Base-by-base conservation (phyloP, 2,888 invertebrate genomes). In the Lasius fuliginosus region DNA sequence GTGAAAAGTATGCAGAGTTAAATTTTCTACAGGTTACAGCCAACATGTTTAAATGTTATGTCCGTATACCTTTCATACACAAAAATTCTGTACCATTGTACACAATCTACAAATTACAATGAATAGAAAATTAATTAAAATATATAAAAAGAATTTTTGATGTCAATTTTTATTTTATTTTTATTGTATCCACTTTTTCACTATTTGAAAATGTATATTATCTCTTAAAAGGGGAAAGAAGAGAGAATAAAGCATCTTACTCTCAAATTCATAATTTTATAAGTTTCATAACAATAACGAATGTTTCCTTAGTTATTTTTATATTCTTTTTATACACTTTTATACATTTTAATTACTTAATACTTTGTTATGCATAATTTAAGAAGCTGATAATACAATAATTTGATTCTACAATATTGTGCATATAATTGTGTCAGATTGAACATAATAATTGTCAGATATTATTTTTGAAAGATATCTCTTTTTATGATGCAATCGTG, bases 1-100 rank as follows among this genome's bases (percentile, higher is more conserved):
- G 18, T 82, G 18, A 75, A 85, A 69, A 79, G 77, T 74, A 76
- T 58, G 75, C 67, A 56, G 69, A 76, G 11, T 68, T 84, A 83
- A 74, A 83, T 83, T 88, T 87, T 85, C 65, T 74, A 86, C 86
- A 74, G 76, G 87, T 86, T 88, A 53, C 27, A 81, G 68, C 85
- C 85, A 88, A 76, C 88, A 83, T 82, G 82, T 87, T 82, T 79
- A 91, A 86, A 85, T 84, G 27, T 86, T 89, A 79, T 62, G 68
- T 74, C 77, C 77, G 83, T 82, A 82, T 46, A 87, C 23, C 18
- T 81, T 76, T 86, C 58, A 81, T 56, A 79, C 42, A 79, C 62
- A 58, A 73, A 60, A 73, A 42, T 71, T 56, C 76, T 85, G 49
- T 74, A 74, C 53, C 33, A 53, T 46, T 58, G 11, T 58, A 67